Percentiles rank a stretch among this genome's conserved stretches.
Evolutionary conservation across 1,140 invertebrate species (phyloP).

Genomic region (Drosophila parvula): DNA sequence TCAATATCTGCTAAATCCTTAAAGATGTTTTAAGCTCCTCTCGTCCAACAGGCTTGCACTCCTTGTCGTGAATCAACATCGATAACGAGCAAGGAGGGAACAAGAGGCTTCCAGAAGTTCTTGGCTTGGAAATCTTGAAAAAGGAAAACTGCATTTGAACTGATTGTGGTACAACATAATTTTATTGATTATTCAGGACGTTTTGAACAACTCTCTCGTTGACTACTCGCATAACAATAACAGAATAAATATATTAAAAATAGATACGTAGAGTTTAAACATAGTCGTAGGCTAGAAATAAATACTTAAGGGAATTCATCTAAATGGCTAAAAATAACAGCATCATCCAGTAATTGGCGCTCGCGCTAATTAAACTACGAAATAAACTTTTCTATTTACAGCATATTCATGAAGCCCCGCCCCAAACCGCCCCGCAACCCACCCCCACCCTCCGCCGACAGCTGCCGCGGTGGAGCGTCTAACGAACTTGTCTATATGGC

Average conservation of each 20-base stretch:
- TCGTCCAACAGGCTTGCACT: neutral
- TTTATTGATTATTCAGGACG: conserved; percentile 62
- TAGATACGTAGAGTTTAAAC: conserved; percentile 41
- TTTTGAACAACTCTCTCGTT: conserved; percentile 49
- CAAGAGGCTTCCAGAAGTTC: no score
- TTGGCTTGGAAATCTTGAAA: neutral
- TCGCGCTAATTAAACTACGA: conserved; percentile 68
- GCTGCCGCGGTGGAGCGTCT: conserved; percentile 40
- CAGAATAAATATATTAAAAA: conserved; percentile 44
- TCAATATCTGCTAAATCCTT: conserved; percentile 6
- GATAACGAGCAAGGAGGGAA: neutral
- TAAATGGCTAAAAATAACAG: conserved; percentile 77
- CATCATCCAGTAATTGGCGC: conserved; percentile 32
- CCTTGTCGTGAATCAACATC: neutral
- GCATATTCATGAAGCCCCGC: conserved; percentile 55
- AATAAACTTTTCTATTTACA: conserved; percentile 76
- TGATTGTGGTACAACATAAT: conserved; percentile 38
- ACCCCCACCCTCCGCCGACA: conserved; percentile 35
- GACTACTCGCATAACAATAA: conserved; percentile 67
- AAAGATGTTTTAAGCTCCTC: neutral
- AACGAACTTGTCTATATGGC: conserved; percentile 58
- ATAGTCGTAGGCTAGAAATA: conserved; percentile 45
- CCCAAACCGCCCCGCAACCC: conserved; percentile 6
- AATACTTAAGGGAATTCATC: conserved; percentile 63
- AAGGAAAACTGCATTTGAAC: neutral